These are phyloP conservation scores for Spodoptera litura DNA, from an alignment of 1,140 invertebrate species.

Conservation along the genomic window DNA sequence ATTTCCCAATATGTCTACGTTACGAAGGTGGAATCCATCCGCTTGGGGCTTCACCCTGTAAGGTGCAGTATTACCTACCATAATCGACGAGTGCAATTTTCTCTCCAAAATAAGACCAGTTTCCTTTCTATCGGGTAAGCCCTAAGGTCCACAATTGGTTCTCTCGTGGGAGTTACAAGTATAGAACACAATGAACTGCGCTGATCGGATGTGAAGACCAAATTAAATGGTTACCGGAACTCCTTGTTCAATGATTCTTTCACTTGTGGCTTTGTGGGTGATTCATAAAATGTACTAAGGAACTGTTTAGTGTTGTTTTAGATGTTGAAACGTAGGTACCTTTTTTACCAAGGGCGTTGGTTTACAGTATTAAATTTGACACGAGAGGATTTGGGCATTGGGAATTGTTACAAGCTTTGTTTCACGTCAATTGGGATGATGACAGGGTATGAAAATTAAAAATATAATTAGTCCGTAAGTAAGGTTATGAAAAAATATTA, in stretches of 20 bases:
- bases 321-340: too few species aligned
- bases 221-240: conserved; percentile 30
- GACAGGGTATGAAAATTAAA: too few species aligned
- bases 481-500: too few species aligned
- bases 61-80: conserved; percentile 15
- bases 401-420: too few species aligned
- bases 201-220: conserved; percentile 36
- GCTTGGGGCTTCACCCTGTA: conserved; percentile 30
- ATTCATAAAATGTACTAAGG: too few species aligned
- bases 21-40: conserved; percentile 31
- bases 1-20: conserved; percentile 15
- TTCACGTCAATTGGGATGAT: too few species aligned
- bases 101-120: conserved; percentile 47
- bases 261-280: neutral
- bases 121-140: conserved; percentile 45
- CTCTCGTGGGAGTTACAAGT: conserved; percentile 43
- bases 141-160: conserved; percentile 33
- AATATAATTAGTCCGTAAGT: too few species aligned
- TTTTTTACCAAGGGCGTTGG: too few species aligned
- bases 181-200: conserved; percentile 44
- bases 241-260: conserved; percentile 15
- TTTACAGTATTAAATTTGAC: too few species aligned
- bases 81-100: conserved; percentile 34
- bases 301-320: too few species aligned
- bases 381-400: too few species aligned